A percentile compares a stretch with the other conserved stretches of the same genome.
Conservation (phyloP, 2,888 invertebrate species). For the Plebejus melissa region DNA sequence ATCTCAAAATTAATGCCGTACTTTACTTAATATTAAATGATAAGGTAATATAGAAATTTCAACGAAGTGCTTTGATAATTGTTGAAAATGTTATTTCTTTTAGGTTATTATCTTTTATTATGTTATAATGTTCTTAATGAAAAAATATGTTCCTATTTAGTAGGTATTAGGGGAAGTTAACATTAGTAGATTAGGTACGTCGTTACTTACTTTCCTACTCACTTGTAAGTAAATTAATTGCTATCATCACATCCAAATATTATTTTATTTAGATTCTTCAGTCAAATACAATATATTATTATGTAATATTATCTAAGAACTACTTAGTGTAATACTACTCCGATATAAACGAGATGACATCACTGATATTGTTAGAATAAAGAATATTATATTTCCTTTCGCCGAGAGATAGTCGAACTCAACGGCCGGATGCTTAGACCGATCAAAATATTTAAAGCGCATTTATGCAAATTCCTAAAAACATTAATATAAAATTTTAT, state of each 20-base stretch:
- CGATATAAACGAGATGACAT: slow-evolving; percentile 18
- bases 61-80: slow-evolving; percentile 26
- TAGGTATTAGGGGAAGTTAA: background rate
- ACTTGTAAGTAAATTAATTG: background rate
- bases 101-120: slow-evolving; percentile 16
- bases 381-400: slow-evolving; percentile 21
- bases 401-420: background rate
- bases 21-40: slow-evolving; percentile 31
- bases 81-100: slow-evolving; percentile 24
- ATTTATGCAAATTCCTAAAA: background rate
- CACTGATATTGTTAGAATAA: slow-evolving; percentile 20
- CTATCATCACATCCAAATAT: background rate
- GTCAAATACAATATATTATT: background rate
- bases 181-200: background rate
- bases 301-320: background rate
- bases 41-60: slow-evolving; percentile 24
- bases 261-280: background rate
- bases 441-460: slow-evolving; percentile 19
- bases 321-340: background rate
- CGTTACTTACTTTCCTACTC: background rate
- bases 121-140: slow-evolving; percentile 7
- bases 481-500: slow-evolving; percentile 9
- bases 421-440: slow-evolving; percentile 15
- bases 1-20: slow-evolving; percentile 32
- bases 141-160: background rate